Evolutionary conservation across 2,113 vertebrate species (phyloP), one percentile per base, ranked within the genome.

Genomic region (Numenius arquata): DNA sequence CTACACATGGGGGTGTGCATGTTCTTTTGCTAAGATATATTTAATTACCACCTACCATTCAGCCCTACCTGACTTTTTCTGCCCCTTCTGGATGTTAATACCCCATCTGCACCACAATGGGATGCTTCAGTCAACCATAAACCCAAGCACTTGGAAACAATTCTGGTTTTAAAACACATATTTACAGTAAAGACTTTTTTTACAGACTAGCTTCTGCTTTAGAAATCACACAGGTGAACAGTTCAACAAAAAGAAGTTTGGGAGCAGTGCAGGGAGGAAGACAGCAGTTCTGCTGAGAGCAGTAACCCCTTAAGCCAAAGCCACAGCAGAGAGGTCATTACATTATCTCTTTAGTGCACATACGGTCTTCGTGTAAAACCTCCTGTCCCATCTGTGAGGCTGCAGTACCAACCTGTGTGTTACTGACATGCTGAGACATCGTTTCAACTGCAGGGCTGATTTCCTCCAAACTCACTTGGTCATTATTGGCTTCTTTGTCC

Each of bases 61-160:
- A 68, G 17, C 22, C 25, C n/a, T 52, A 43, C 2, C 0, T 67
- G 56, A 78, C 22, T 67, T 74, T 18, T 72, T 59, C 40, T 82
- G 15, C 17, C 22, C 20, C 23, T 72, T 79, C 62, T 34, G 16
- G 36, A 61, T 58, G 15, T 16, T 77, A 70, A 70, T 16, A 66
- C 2, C 5, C 13, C 1, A 0, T 16, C 45, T 62, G 48, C 52
- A 82, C 11, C 52, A 75, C 8, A 67, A 3, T 2, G 9, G 17
- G 25, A 45, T 77, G 59, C n/a, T 77, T 66, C 30, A 47, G 32
- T 68, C 76, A 77, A 65, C 29, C 48, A 38, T 26, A 82, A 78
- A 58, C 16, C 21, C 32, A 78, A 19, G 8, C 17, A 40, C 13
- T 40, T 59, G 36, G 15, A 73, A 80, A 85, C 63, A 3, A 88